A percentile compares a stretch with the other conserved stretches of the same genome.
Evolutionary conservation across 2,113 vertebrate genomes (phyloP).

Genomic region (Crocuta crocuta): DNA sequence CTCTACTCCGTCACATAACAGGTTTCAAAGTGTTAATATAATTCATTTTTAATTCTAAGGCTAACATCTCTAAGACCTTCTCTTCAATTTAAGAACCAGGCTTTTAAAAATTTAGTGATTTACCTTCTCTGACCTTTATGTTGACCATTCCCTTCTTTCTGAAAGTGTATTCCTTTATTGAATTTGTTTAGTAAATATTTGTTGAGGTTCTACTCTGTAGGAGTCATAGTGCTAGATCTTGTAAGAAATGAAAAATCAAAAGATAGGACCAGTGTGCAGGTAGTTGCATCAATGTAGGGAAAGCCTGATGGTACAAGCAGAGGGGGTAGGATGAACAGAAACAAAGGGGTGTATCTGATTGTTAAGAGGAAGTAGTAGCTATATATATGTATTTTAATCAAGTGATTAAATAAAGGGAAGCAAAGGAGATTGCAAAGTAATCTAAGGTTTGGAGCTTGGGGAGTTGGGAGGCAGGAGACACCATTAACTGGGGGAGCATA

Average conservation of each 20-base stretch:
- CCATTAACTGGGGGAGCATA: not conserved
- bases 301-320: not conserved
- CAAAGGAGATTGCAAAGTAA: not conserved
- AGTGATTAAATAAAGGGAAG: not conserved
- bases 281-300: not conserved
- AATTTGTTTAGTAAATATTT: not conserved
- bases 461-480: not conserved
- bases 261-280: not conserved
- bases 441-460: not conserved
- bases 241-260: not conserved
- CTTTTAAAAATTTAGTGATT: constrained; percentile 45
- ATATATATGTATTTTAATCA: not conserved
- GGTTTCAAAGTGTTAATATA: constrained; percentile 4
- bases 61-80: constrained; percentile 28
- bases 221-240: not conserved
- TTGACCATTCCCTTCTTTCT: not conserved
- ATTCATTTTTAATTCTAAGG: constrained; percentile 57
- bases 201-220: not conserved
- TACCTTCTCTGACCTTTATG: constrained; percentile 31
- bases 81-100: constrained; percentile 34
- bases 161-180: not conserved
- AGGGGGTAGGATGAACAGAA: not conserved
- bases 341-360: not conserved
- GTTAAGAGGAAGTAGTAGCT: not conserved
- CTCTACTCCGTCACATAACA: constrained; percentile 35